Base-by-base conservation (phyloP, 2,113 vertebrate species). In the Rhinogobius similis region DNA sequence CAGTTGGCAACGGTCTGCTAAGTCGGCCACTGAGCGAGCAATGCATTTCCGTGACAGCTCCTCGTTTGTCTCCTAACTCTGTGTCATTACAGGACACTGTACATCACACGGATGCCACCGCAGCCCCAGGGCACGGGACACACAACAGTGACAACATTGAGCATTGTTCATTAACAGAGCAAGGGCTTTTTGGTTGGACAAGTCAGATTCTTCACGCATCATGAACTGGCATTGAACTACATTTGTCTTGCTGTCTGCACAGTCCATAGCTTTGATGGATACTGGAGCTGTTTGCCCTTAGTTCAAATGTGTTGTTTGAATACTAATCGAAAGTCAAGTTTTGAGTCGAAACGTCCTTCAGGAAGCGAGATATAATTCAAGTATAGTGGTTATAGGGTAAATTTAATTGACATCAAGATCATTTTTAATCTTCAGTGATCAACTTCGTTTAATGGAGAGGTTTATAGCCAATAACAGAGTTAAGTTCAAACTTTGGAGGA, bases 1-100 rank as follows among this genome's bases (percentile, higher is more conserved):
- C 23, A 39, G 24, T 62, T 38, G 48, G 62, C 32, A 74, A 68
- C 16, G 7, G 53, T 52, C 44, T 43, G 56, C 48, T 26, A 62
- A 63, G 48, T 76, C 58, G 27, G 78, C 39, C 1, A 2, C 65
- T 26, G 27, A 65, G 62, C 59, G 36, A 18, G 1, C 27, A 48
- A 26, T 58, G n/a, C 12, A 67, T 82, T 65, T 70, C 20, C 2
- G n/a, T 61, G 83, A 79, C 73, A 74, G 65, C 50, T 67, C 65
- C 12, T 77, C 79, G 70, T 85, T 82, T 82, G 65, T 68, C 52
- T 20, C 64, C 20, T 53, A 21, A 6, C 62, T 67, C 65, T 44
- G 38, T n/a, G n/a, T 56, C 50, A 75, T 78, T 50, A 50, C 77
- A 76, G 39, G 62, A 48, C 52, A 61, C 55, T 62, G 71, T 72